Conservation (phyloP, 1,140 invertebrate genomes). For the Drosophila baimaii region DNA sequence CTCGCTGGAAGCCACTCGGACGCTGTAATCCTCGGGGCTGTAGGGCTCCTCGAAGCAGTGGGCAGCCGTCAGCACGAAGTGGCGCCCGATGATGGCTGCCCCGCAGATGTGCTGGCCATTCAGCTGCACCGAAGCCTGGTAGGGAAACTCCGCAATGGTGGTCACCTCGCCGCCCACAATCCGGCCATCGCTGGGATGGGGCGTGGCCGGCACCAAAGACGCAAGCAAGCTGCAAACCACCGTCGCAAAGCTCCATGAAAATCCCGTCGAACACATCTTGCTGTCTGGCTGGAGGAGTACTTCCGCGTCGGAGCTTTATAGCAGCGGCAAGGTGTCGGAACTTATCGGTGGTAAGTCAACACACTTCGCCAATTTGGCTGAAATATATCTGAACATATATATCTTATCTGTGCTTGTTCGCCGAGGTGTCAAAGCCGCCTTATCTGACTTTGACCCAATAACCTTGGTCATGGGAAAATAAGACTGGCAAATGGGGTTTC, state of each 20-base stretch:
- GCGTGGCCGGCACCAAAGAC: background rate
- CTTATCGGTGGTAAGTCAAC: slow-evolving; percentile 59
- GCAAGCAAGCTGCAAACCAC: background rate
- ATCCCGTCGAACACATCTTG: slow-evolving; percentile 14
- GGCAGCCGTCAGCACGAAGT: slow-evolving; percentile 87
- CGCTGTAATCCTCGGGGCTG: slow-evolving; percentile 52
- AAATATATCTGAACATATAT: too few species aligned
- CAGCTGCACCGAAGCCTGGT: slow-evolving; percentile 75
- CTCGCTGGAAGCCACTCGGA: slow-evolving; percentile 63
- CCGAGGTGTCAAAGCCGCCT: slow-evolving; percentile 42
- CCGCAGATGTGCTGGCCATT: slow-evolving; percentile 84
- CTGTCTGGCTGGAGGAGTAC: slow-evolving; percentile 19
- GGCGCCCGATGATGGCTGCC: slow-evolving; percentile 85
- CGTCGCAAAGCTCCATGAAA: slow-evolving; percentile 15
- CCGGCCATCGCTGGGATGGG: slow-evolving; percentile 63
- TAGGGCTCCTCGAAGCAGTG: slow-evolving; percentile 85
- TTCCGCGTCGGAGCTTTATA: slow-evolving; percentile 53
- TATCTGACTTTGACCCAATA: slow-evolving; percentile 71
- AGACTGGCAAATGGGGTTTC: background rate
- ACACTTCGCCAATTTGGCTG: slow-evolving; percentile 43
- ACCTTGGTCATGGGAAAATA: slow-evolving; percentile 41
- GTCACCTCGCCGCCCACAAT: slow-evolving; percentile 78
- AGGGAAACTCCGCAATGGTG: slow-evolving; percentile 68
- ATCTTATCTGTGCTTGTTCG: slow-evolving; percentile 55
- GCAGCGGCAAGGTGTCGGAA: slow-evolving; percentile 12